phyloP scores from a whole-genome alignment of 2,888 invertebrate genomes.

The Leptinotarsa tumamoca region DNA sequence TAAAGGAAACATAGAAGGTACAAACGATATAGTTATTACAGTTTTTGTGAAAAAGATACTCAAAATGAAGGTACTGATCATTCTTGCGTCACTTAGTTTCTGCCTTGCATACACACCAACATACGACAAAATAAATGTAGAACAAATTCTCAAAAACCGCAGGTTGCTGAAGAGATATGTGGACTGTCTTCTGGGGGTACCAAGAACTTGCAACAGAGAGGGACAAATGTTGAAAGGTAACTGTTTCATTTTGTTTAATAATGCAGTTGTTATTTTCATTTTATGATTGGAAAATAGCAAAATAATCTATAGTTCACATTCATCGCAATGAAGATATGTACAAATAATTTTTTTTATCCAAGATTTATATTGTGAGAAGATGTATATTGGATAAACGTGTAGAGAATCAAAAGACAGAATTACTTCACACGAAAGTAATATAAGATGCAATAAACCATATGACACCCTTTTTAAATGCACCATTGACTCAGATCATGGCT shows the following conservation, averaged over 20 bases:
- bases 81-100: conserved; percentile 17
- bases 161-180: conserved; percentile 69
- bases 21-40: background rate
- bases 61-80: conserved; percentile 19
- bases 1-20: background rate
- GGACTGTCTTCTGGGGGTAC: conserved; percentile 70
- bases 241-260: background rate
- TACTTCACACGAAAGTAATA: too few species aligned
- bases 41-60: background rate
- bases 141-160: conserved; percentile 75
- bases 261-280: too few species aligned
- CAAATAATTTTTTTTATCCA: too few species aligned
- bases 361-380: too few species aligned
- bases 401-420: too few species aligned
- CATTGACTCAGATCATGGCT: too few species aligned
- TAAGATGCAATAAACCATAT: too few species aligned
- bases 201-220: conserved; percentile 77
- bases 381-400: too few species aligned
- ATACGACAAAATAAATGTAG: conserved; percentile 71
- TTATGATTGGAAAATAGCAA: too few species aligned
- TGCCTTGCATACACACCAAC: conserved; percentile 34
- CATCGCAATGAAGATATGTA: too few species aligned
- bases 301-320: too few species aligned
- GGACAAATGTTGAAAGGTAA: conserved; percentile 78
- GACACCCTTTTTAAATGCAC: too few species aligned